phyloP scores from a whole-genome alignment of 1,140 invertebrate genomes.

The Andricus grossulariae region DNA sequence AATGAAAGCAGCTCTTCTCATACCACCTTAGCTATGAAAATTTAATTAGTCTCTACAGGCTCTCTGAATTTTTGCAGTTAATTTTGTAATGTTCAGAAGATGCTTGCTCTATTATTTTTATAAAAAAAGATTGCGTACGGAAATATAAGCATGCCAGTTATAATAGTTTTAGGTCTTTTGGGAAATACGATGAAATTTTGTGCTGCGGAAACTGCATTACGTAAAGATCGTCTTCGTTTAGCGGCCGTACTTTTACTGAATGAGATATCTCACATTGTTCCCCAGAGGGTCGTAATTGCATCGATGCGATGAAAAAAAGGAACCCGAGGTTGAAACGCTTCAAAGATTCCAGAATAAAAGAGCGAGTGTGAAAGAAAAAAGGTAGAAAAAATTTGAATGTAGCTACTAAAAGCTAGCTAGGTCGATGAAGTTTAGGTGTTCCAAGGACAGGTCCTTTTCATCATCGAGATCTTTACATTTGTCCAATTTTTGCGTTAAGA shows the following conservation, averaged over 20 bases:
- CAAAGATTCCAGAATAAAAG: slow-evolving; percentile 22
- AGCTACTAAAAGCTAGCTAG: slow-evolving; percentile 21
- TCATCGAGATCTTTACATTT: slow-evolving; percentile 46
- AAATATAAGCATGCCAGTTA: slow-evolving; percentile 3
- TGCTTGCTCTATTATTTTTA: background rate
- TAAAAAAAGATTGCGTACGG: background rate
- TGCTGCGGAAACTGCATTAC: slow-evolving; percentile 28
- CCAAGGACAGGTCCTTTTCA: slow-evolving; percentile 31
- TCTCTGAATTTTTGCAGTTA: too few species aligned
- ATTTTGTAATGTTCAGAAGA: background rate
- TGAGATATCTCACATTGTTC: slow-evolving; percentile 31
- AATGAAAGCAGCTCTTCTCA: too few species aligned
- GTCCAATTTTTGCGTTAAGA: slow-evolving; percentile 53
- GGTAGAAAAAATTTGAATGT: slow-evolving; percentile 1
- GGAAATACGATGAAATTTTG: slow-evolving; percentile 24
- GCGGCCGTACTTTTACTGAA: slow-evolving; percentile 14
- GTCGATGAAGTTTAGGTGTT: slow-evolving; percentile 5
- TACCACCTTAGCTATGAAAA: too few species aligned
- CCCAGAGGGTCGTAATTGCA: slow-evolving; percentile 26
- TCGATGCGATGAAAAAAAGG: slow-evolving; percentile 25
- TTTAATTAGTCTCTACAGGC: too few species aligned
- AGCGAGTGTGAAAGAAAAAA: slow-evolving; percentile 9
- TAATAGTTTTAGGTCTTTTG: background rate
- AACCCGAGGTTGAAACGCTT: slow-evolving; percentile 25
- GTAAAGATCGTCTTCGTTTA: slow-evolving; percentile 16